phyloP scores from a whole-genome alignment of 2,797 vertebrate species.

The Enoplosus armatus region DNA sequence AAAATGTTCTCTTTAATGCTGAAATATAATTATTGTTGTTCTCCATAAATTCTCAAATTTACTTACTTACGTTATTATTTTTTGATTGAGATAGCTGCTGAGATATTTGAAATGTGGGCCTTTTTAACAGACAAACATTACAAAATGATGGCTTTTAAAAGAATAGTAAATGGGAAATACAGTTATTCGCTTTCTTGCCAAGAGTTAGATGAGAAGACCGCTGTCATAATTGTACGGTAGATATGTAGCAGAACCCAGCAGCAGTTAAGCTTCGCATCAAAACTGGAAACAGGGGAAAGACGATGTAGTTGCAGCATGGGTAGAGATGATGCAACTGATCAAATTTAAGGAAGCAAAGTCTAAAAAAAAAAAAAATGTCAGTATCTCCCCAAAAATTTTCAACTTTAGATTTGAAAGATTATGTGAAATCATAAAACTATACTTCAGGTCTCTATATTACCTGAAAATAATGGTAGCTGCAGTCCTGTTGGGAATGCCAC shows the following conservation, averaged over 20 bases:
- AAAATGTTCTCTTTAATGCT: too few relatives aligned
- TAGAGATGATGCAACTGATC: neutral
- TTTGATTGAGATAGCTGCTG: too few relatives aligned
- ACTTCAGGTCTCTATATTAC: neutral
- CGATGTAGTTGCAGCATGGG: too few relatives aligned
- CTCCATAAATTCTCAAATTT: too few relatives aligned
- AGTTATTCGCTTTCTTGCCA: neutral
- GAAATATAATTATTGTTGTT: too few relatives aligned
- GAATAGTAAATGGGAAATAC: too few relatives aligned
- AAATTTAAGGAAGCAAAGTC: neutral
- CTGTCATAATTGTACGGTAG: neutral
- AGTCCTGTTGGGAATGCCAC: neutral
- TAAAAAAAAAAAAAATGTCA: too few relatives aligned
- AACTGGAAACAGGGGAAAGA: too few relatives aligned
- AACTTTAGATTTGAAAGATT: neutral
- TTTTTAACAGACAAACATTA: neutral
- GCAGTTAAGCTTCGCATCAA: neutral
- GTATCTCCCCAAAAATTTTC: neutral
- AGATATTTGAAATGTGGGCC: neutral
- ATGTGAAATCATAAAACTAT: neutral
- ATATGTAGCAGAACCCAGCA: neutral
- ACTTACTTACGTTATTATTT: too few relatives aligned
- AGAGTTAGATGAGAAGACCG: neutral
- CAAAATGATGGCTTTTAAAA: neutral
- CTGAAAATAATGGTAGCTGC: neutral